A percentile compares a stretch with the other conserved stretches of the same genome.
Conservation (phyloP, 2,113 vertebrate species). For the Oostethus manadensis region DNA sequence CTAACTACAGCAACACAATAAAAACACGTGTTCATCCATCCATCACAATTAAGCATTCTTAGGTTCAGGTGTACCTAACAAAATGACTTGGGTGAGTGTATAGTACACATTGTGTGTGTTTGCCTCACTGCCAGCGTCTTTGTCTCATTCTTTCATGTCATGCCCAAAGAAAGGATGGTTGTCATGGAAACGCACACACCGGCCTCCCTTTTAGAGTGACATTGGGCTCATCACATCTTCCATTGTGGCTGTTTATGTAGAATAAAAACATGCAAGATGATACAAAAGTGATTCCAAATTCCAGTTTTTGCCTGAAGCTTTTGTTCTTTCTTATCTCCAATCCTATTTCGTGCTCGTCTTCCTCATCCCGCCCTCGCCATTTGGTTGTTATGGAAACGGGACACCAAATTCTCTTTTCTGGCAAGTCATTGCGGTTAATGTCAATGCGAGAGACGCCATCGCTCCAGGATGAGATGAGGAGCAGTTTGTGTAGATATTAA, state of each 20-base stretch:
- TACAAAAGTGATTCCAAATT: too few species aligned
- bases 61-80: not conserved
- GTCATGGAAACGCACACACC: constrained; percentile 45
- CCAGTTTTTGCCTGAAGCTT: not conserved
- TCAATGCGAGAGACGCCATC: not conserved
- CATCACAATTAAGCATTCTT: not conserved
- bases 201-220: too few species aligned
- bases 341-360: not conserved
- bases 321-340: not conserved
- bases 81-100: not conserved
- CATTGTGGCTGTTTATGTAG: too few species aligned
- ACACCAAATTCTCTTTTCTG: not conserved
- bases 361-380: not conserved
- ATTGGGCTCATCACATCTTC: too few species aligned
- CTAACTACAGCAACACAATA: too few species aligned
- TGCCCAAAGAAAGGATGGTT: constrained; percentile 23
- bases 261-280: too few species aligned
- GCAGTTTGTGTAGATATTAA: not conserved
- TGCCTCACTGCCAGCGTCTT: constrained; percentile 8
- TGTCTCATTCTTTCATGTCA: constrained; percentile 1
- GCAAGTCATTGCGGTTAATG: not conserved
- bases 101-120: not conserved
- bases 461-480: not conserved
- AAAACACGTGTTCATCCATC: too few species aligned
- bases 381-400: not conserved